Evolutionary conservation across 1,140 invertebrate species (phyloP), one percentile per base, ranked within the genome.

Genomic region (Sycophaga agraensis): DNA sequence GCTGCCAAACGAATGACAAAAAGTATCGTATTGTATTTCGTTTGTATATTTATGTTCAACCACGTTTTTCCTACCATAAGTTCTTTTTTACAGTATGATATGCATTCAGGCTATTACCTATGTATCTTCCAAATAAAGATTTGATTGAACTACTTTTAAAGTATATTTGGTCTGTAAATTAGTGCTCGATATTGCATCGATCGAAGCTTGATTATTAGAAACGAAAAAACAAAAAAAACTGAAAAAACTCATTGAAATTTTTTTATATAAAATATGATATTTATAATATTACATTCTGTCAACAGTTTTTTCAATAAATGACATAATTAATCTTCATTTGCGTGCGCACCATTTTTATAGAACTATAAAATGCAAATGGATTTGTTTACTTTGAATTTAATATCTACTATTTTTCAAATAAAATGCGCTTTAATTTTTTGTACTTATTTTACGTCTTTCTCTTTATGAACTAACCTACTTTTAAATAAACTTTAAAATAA

Each of bases 121-220:
- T 74, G 70, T 74, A 74, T 74, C 73, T 74, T 73, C 71, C 71
- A 73, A 73, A 73, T 73, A 73, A 74, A 74, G 62, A 71, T 69
- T 71, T 71, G 66, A 70, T 74, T 73, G 53, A 70, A 69, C 54
- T 51, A 17, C 48, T 59, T 60, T 42, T 45, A 5, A 54, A 53
- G 16, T 60, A 26, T 19, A 37, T 45, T 53, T 53, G 58, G 37
- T 34, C 16, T 51, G 14, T 22, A 19, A 59, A 49, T 59, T 50
- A 39, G 21, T 53, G n/a, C 43, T 50, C 14, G 24, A 22, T 48
- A 34, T 43, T 51, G 8, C 22, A 46, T 37, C n/a, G 31, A 34
- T 4, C 8, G 9, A 54, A 45, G 16, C 19, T 59, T 31, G n/a
- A 59, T 50, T 11, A 37, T 45, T 22, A 12, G n/a, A 48, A 46